Percentiles rank a stretch among this genome's conserved stretches.
These are phyloP conservation scores for Enteromius trimaculatus DNA, from an alignment of 2,797 vertebrate species.

Conservation along the genomic window DNA sequence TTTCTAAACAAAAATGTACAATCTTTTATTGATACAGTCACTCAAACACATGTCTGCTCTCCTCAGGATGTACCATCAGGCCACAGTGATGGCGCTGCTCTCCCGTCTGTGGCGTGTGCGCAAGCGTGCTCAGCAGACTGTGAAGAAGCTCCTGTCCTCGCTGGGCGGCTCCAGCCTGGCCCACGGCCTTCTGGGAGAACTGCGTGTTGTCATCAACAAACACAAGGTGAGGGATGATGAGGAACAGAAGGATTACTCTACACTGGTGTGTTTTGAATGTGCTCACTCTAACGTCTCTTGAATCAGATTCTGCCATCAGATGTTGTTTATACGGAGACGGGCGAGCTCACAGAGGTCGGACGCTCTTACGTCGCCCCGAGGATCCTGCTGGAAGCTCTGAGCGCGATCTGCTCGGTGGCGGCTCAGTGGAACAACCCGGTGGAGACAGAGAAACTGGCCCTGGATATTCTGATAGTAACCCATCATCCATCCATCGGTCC, in stretches of 20 bases:
- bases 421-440: slow-evolving; percentile 80
- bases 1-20: neutral
- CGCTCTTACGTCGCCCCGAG: slow-evolving; percentile 84
- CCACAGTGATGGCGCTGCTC: slow-evolving; percentile 82
- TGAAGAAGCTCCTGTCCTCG: slow-evolving; percentile 89
- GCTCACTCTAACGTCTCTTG: neutral
- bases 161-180: slow-evolving; percentile 86
- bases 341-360: slow-evolving; percentile 87
- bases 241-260: neutral
- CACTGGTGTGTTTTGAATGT: neutral
- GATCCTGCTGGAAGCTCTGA: slow-evolving; percentile 85
- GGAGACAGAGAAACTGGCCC: slow-evolving; percentile 85
- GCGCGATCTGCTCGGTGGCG: slow-evolving; percentile 83
- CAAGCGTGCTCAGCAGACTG: slow-evolving; percentile 86
- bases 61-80: slow-evolving; percentile 89
- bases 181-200: slow-evolving; percentile 88
- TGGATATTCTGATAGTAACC: slow-evolving; percentile 86
- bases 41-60: neutral
- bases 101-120: slow-evolving; percentile 89
- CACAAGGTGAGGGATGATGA: slow-evolving; percentile 82
- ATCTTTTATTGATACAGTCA: neutral
- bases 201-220: slow-evolving; percentile 84
- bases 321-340: slow-evolving; percentile 81
- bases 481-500: slow-evolving; percentile 94
- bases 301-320: slow-evolving; percentile 85